These are phyloP conservation scores for Canis aureus DNA, from an alignment of 2,113 vertebrate genomes.

Conservation along the genomic window DNA sequence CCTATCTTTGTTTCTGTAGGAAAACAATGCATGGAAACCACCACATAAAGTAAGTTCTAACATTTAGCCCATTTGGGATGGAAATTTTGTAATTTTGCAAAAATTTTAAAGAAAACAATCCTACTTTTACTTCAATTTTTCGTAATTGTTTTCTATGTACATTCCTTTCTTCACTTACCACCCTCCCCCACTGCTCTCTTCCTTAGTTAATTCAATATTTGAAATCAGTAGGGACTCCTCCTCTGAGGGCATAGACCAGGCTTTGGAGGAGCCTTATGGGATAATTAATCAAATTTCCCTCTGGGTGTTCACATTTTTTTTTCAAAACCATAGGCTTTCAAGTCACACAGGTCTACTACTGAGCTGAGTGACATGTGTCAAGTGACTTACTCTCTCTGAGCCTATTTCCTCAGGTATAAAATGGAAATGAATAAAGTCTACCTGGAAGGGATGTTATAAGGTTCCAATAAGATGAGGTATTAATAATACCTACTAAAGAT, in stretches of 20 bases:
- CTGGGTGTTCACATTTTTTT: conserved; percentile 5
- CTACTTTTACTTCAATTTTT: neutral
- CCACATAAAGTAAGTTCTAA: neutral
- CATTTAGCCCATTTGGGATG: neutral
- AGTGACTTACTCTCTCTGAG: neutral
- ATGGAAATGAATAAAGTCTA: conserved; percentile 38
- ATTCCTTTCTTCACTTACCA: neutral
- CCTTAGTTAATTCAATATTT: neutral
- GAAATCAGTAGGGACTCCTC: neutral
- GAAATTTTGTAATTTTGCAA: neutral
- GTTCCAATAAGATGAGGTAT: neutral
- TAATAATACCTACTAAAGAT: neutral
- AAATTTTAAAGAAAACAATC: neutral
- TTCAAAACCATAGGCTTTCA: neutral
- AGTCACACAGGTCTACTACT: neutral
- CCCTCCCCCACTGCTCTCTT: neutral
- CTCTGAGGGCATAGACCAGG: neutral
- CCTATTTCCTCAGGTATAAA: neutral
- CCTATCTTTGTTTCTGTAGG: neutral
- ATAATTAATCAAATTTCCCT: conserved; percentile 2
- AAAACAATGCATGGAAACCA: neutral
- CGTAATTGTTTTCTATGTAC: neutral
- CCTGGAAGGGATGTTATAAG: neutral
- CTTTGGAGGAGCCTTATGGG: neutral
- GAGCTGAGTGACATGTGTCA: neutral